These are phyloP conservation scores for Panulirus ornatus DNA, from an alignment of 1,140 invertebrate genomes.

Conservation along the genomic window DNA sequence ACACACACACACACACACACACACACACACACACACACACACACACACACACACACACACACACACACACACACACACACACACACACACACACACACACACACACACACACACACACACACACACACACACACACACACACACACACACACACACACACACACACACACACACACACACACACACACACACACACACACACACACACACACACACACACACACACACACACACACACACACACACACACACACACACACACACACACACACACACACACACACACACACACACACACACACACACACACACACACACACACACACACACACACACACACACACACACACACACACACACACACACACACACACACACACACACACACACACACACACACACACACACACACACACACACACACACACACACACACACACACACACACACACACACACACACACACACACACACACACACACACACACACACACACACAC, in stretches of 20 bases:
- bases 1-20: no score
- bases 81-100: no score
- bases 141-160: no score
- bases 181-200: neutral
- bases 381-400: neutral
- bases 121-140: no score
- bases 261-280: conserved; percentile 7
- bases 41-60: no score
- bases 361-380: neutral
- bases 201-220: neutral
- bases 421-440: conserved; percentile 1
- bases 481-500: neutral
- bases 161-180: no score
- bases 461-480: neutral
- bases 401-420: neutral
- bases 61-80: no score
- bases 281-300: conserved; percentile 7
- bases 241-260: neutral
- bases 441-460: conserved; percentile 1
- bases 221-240: neutral
- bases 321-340: conserved; percentile 11
- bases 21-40: no score
- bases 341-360: conserved; percentile 8
- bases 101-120: no score
- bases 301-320: conserved; percentile 8